phyloP scores from a whole-genome alignment of 1,140 invertebrate species.

The Drosophila pruinosa region DNA sequence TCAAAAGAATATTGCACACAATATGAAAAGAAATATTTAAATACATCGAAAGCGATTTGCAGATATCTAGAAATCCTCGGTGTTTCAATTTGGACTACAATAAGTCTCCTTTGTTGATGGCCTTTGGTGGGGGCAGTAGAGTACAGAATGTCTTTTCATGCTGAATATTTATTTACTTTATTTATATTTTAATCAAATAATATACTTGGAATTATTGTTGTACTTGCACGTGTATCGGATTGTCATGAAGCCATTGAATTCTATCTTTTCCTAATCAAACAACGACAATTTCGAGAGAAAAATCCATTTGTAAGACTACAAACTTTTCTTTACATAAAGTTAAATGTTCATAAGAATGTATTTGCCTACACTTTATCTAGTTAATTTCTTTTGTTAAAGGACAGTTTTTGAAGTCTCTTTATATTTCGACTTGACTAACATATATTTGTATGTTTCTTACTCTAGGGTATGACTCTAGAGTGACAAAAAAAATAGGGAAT shows the following conservation, averaged over 20 bases:
- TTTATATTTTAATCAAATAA: neutral
- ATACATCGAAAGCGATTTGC: slow-evolving; percentile 5
- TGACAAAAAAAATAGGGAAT: no score
- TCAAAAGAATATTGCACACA: slow-evolving; percentile 57
- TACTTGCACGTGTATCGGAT: no score
- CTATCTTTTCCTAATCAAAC: no score
- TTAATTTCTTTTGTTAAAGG: no score
- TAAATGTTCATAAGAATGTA: no score
- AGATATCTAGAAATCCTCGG: neutral
- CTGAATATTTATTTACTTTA: neutral
- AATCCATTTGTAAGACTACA: no score
- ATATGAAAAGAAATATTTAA: slow-evolving; percentile 38
- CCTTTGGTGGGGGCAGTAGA: neutral
- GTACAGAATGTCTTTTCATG: neutral
- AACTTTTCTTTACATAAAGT: no score
- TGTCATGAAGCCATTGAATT: no score
- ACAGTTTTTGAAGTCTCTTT: neutral
- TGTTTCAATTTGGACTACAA: neutral
- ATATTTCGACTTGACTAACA: neutral
- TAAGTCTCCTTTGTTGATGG: neutral
- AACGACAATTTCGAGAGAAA: no score
- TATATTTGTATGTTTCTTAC: neutral
- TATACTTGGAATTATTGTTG: neutral
- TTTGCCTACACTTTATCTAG: no score
- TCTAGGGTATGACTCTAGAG: no score